Conservation (phyloP, 2,113 vertebrate species). For the Fukomys damarensis region DNA sequence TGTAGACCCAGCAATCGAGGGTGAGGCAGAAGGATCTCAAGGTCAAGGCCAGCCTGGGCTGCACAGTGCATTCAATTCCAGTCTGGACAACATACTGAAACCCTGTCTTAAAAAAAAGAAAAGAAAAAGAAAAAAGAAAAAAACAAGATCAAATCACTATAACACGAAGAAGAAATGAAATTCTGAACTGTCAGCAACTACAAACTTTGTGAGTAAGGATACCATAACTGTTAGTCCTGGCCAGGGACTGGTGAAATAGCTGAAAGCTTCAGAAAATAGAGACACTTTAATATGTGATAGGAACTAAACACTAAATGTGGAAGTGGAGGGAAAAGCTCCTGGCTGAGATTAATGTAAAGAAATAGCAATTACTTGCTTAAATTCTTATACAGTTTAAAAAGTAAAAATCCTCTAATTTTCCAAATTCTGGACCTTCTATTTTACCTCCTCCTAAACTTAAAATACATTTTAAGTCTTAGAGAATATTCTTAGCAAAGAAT, state of each 20-base stretch:
- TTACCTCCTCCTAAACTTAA: constrained; percentile 12
- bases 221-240: not conserved
- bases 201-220: not conserved
- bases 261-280: not conserved
- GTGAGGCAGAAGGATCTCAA: not conserved
- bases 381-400: not conserved
- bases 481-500: constrained; percentile 20
- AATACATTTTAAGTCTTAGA: constrained; percentile 23
- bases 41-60: not conserved
- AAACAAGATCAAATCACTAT: not conserved
- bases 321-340: not conserved
- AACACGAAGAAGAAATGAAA: constrained; percentile 57
- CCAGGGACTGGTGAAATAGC: not conserved
- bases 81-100: not conserved
- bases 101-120: not conserved
- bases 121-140: not conserved
- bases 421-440: constrained; percentile 32
- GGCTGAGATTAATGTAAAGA: not conserved
- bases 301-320: not conserved
- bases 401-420: constrained; percentile 30
- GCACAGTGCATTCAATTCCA: not conserved
- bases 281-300: not conserved
- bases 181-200: not conserved
- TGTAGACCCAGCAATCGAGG: not conserved
- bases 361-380: not conserved